phyloP scores from a whole-genome alignment of 1,140 invertebrate species.

The Cydia strobilella region DNA sequence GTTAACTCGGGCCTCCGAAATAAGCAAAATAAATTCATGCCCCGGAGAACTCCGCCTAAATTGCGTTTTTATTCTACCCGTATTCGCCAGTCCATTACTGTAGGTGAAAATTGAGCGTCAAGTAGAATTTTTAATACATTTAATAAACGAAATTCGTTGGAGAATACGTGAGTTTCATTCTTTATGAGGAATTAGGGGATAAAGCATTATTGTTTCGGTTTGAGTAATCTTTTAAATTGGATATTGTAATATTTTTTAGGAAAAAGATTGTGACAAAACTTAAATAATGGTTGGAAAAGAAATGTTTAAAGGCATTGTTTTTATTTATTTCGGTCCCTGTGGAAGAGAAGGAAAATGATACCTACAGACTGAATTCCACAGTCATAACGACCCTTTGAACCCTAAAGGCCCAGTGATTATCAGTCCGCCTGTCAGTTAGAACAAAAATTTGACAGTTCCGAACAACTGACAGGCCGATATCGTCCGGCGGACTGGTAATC shows the following conservation, averaged over 20 bases:
- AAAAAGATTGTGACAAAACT: neutral
- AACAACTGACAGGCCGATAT: too few relatives aligned
- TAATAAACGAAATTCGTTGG: constrained; percentile 2
- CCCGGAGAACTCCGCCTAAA: constrained; percentile 8
- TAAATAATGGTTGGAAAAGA: neutral
- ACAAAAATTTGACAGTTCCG: too few relatives aligned
- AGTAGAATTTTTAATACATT: constrained; percentile 31
- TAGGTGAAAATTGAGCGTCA: constrained; percentile 30
- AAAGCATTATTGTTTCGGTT: constrained; percentile 18
- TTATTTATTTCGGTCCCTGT: too few relatives aligned
- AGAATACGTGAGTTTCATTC: constrained; percentile 22
- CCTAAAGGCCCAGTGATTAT: too few relatives aligned
- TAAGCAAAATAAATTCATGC: constrained; percentile 32
- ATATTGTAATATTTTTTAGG: neutral
- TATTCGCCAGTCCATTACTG: constrained; percentile 26
- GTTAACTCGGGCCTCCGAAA: constrained; percentile 6
- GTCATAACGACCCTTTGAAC: too few relatives aligned
- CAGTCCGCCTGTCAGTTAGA: too few relatives aligned
- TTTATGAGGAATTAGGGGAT: constrained; percentile 23
- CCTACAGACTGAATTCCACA: too few relatives aligned
- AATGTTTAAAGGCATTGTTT: too few relatives aligned
- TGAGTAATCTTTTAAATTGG: constrained; percentile 14
- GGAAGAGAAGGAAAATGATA: too few relatives aligned
- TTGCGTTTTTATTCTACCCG: constrained; percentile 30
- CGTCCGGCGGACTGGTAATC: too few relatives aligned